Evolutionary conservation across 1,140 invertebrate genomes (phyloP).

Genomic region (Trichoplusia ni): DNA sequence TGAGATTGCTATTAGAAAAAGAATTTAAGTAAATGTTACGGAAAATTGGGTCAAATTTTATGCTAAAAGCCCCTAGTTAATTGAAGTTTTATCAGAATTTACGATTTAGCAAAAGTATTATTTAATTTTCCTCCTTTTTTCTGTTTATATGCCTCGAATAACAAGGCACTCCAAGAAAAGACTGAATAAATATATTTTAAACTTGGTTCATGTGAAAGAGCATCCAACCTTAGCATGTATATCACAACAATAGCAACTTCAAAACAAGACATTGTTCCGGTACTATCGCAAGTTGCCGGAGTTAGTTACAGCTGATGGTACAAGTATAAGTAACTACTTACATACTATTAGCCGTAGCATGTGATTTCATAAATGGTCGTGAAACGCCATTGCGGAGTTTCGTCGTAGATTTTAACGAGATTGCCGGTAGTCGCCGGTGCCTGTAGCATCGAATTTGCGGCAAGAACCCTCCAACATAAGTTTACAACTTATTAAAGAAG

Average conservation of each 20-base stretch:
- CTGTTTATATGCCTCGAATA: background rate
- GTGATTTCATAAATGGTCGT: constrained; percentile 61
- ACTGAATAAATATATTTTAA: constrained; percentile 4
- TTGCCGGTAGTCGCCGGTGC: constrained; percentile 60
- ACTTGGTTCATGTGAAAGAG: background rate
- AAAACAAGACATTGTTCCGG: background rate
- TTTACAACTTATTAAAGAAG: constrained; percentile 72
- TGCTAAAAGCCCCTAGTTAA: constrained; percentile 26
- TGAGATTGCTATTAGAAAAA: constrained; percentile 29
- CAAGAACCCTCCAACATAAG: constrained; percentile 64
- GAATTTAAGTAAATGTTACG: constrained; percentile 27
- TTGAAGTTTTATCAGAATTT: constrained; percentile 30
- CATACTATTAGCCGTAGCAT: constrained; percentile 45
- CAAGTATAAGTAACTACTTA: constrained; percentile 43
- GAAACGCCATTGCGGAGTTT: constrained; percentile 60
- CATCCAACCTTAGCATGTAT: background rate
- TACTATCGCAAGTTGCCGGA: constrained; percentile 1
- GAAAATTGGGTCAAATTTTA: constrained; percentile 31
- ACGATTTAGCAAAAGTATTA: constrained; percentile 14
- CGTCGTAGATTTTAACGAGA: constrained; percentile 77
- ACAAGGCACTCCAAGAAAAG: too few species aligned
- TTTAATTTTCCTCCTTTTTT: constrained; percentile 2
- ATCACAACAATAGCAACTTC: constrained; percentile 21
- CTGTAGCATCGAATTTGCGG: constrained; percentile 60
- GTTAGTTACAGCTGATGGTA: constrained; percentile 13